These are phyloP conservation scores for Piaya cayana DNA, from an alignment of 2,113 vertebrate species.

Conservation along the genomic window DNA sequence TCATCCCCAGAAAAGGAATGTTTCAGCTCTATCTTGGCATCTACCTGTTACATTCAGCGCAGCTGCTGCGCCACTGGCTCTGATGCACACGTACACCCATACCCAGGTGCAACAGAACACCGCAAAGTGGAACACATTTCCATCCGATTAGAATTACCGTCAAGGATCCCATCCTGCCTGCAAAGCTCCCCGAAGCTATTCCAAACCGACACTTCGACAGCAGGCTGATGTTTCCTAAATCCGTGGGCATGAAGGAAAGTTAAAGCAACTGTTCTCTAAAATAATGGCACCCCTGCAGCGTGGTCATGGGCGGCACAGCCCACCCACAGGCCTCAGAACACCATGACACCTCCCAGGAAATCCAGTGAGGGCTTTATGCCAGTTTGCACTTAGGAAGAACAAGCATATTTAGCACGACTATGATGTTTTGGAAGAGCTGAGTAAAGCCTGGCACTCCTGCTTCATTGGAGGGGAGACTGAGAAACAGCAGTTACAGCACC, in stretches of 20 bases:
- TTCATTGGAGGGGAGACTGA: neutral
- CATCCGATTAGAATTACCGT: neutral
- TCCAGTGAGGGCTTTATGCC: neutral
- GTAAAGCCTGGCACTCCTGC: neutral
- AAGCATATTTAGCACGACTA: neutral
- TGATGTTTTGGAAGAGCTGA: neutral
- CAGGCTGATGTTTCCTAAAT: neutral
- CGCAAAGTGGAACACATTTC: neutral
- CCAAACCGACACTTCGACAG: neutral
- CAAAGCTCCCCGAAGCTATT: rapidly evolving
- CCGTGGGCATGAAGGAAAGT: neutral
- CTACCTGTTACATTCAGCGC: neutral
- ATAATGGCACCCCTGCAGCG: neutral
- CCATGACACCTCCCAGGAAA: neutral
- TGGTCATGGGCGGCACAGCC: neutral
- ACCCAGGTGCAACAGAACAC: neutral
- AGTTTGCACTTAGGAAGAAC: neutral
- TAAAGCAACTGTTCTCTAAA: neutral
- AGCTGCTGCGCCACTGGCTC: neutral
- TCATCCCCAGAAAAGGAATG: neutral
- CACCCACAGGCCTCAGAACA: neutral
- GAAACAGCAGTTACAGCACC: neutral
- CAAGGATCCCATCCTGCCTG: neutral
- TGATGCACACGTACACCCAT: rapidly evolving
- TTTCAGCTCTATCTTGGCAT: neutral